Base-by-base conservation (phyloP, 2,888 invertebrate genomes). In the Gari tellinella region DNA sequence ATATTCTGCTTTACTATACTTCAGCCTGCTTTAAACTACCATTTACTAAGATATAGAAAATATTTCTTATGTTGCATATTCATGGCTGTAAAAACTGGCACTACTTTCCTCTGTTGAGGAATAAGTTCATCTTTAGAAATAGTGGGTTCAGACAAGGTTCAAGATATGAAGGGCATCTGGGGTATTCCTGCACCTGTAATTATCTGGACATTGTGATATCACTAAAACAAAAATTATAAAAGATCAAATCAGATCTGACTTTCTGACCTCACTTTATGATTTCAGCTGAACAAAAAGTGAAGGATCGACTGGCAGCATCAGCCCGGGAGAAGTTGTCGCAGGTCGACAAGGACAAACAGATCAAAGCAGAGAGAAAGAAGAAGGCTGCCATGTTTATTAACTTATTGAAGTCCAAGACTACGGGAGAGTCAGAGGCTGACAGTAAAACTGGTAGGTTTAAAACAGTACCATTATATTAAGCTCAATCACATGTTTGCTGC, bases 381-480 rank as follows among this genome's bases (percentile, higher is more conserved):
- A 95, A 96, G 83, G 97, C 97, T 0, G 95, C 96, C 12, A 95
- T 96, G 88, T 97, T 97, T 91, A 93, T 96, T 12, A 94, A 93
- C 88, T 93, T 94, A 65, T 91, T 94, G 55, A 93, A 90, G 43
- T 66, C 61, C 25, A 64, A 75, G 40, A 57, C 53, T 46, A 55
- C 23, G 5, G 65, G 19, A 15, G 57, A 40, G 0, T 21, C 21
- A 12, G 70, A 60, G 10, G 43, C n/a, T 49, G 55, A 63, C n/a
- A 45, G 45, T 60, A 60, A 64, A 38, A 17, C n/a, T 15, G 53
- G 53, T 53, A 40, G 2, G 43, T 43, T n/a, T n/a, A n/a, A n/a
- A n/a, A n/a, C n/a, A n/a, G n/a, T n/a, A n/a, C n/a, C n/a, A n/a
- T n/a, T n/a, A n/a, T n/a, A n/a, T n/a, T n/a, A n/a, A n/a, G n/a